These are phyloP conservation scores for Phaethon lepturus DNA, from an alignment of 2,113 vertebrate genomes.

Conservation along the genomic window DNA sequence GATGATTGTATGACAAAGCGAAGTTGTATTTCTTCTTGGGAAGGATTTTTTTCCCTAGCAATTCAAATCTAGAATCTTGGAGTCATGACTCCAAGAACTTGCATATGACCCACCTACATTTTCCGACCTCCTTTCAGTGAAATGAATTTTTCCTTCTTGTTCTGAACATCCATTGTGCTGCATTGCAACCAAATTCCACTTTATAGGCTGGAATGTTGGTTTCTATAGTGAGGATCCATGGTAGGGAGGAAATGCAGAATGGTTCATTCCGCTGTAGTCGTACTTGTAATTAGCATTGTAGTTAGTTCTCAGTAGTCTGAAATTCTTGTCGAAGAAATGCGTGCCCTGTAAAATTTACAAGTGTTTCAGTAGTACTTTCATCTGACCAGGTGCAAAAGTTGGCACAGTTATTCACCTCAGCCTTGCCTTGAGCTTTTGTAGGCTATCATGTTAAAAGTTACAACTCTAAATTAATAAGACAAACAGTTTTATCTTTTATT, in stretches of 20 bases:
- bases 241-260: not conserved
- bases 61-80: not conserved
- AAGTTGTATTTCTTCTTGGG: not conserved
- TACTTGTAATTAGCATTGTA: not conserved
- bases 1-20: not conserved
- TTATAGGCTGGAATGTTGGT: not conserved
- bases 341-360: not conserved
- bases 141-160: not conserved
- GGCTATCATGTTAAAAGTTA: not conserved
- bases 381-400: not conserved
- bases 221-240: not conserved
- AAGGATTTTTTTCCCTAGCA: not conserved
- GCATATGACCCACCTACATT: not conserved
- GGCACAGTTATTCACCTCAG: not conserved
- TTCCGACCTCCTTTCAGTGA: not conserved
- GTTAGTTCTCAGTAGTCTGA: not conserved
- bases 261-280: not conserved
- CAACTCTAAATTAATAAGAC: not conserved
- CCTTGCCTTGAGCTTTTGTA: not conserved
- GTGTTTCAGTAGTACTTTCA: not conserved
- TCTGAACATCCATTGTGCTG: not conserved
- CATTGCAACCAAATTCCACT: not conserved
- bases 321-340: not conserved
- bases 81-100: not conserved
- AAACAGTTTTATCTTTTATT: not conserved